A percentile compares a stretch with the other conserved stretches of the same genome.
Conservation (phyloP, 2,888 invertebrate species). For the Lepeophtheirus nordmannii region DNA sequence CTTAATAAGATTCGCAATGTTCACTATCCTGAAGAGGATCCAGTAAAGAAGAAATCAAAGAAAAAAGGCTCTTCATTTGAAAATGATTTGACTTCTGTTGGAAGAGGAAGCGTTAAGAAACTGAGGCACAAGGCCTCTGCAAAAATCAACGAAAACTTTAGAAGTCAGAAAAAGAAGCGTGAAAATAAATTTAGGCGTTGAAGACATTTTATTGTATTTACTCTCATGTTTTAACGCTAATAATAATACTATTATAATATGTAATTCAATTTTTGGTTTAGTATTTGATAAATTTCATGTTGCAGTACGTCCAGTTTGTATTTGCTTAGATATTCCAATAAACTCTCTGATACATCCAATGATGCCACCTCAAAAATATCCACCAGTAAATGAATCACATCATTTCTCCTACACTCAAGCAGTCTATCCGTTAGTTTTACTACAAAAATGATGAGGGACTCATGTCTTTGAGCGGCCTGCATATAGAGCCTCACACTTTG, state of each 20-base stretch:
- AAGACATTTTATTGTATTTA: neutral
- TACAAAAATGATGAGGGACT: neutral
- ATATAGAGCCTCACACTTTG: neutral
- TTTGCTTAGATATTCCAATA: neutral
- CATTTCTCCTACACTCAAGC: neutral
- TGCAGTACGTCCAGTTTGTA: neutral
- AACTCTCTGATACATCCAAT: neutral
- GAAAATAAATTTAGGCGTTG: constrained; percentile 1
- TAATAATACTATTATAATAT: neutral
- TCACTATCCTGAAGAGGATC: neutral
- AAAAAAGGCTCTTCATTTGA: neutral
- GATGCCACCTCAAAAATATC: neutral
- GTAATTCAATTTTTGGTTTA: neutral
- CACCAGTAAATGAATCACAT: neutral
- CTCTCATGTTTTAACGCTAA: neutral
- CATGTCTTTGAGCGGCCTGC: neutral
- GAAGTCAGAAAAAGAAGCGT: neutral
- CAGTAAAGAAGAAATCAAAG: neutral
- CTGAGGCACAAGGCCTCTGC: neutral
- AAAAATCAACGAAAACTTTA: neutral
- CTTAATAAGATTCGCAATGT: constrained; percentile 4
- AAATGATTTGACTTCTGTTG: neutral
- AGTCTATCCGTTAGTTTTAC: neutral
- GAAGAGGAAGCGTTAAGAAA: neutral
- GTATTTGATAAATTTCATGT: neutral